Evolutionary conservation across 1,140 invertebrate species (phyloP).

Genomic region (Venturia canescens): DNA sequence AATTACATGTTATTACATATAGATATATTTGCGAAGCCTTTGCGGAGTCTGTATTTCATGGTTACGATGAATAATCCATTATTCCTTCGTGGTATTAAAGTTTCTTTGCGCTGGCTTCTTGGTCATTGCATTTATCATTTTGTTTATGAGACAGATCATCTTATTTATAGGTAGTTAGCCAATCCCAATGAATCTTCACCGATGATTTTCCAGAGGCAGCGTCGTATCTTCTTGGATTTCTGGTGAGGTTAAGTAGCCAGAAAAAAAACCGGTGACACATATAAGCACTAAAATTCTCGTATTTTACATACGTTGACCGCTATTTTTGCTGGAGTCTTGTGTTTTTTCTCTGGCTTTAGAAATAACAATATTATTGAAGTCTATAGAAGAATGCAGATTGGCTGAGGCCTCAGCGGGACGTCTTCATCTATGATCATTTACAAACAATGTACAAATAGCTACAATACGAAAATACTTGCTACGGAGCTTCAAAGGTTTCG

Average conservation of each 20-base stretch:
- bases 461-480: no score
- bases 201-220: neutral
- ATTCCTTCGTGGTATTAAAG: neutral
- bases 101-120: neutral
- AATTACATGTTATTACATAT: neutral
- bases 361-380: no score
- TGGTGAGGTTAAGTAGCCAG: neutral
- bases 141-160: neutral
- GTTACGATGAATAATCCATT: neutral
- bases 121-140: slow-evolving; percentile 3
- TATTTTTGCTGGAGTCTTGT: neutral
- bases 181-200: neutral
- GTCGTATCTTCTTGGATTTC: neutral
- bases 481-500: no score
- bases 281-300: neutral
- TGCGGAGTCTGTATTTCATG: neutral
- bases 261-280: neutral
- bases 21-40: neutral
- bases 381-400: no score
- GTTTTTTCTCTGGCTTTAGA: neutral
- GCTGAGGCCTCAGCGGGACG: no score
- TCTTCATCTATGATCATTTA: no score
- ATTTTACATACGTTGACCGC: neutral
- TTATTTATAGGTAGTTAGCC: neutral
- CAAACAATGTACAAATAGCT: no score